Evolutionary conservation across 2,113 vertebrate genomes (phyloP).

Genomic region (Xiphorhynchus elegans): DNA sequence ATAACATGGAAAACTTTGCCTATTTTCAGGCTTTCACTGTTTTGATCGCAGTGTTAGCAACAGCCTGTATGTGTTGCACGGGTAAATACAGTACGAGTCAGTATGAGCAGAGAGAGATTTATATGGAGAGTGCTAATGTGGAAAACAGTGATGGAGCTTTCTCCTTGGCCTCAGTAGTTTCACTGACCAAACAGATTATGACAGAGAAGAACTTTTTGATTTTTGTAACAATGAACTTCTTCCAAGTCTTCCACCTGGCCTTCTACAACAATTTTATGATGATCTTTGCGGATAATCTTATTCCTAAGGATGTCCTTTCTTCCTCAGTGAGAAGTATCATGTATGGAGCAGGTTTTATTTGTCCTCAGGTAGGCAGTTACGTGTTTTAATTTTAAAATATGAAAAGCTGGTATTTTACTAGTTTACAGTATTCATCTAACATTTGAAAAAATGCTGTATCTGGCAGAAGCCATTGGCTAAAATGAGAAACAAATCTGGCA

Average conservation of each 20-base stretch:
- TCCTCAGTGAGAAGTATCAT: conserved; percentile 83
- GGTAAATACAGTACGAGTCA: conserved; percentile 78
- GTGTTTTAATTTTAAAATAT: background rate
- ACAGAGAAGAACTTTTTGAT: conserved; percentile 82
- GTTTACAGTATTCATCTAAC: background rate
- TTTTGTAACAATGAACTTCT: conserved; percentile 91
- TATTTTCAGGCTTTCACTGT: conserved; percentile 79
- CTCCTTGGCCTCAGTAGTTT: conserved; percentile 73
- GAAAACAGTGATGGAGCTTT: background rate
- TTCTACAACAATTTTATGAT: conserved; percentile 92
- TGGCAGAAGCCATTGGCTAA: background rate
- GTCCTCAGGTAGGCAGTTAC: conserved; percentile 82
- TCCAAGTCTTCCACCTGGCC: conserved; percentile 87
- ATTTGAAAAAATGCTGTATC: background rate
- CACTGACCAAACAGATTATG: conserved; percentile 82
- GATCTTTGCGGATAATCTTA: conserved; percentile 88
- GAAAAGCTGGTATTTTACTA: background rate
- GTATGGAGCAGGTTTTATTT: conserved; percentile 90
- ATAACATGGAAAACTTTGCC: conserved; percentile 84
- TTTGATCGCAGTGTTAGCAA: conserved; percentile 73
- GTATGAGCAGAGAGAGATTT: conserved; percentile 67
- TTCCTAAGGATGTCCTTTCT: conserved; percentile 81
- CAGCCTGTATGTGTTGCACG: conserved; percentile 82
- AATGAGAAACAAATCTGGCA: background rate
- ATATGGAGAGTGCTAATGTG: background rate